phyloP scores from a whole-genome alignment of 2,888 invertebrate species.

The Pseudanteris insignis region DNA sequence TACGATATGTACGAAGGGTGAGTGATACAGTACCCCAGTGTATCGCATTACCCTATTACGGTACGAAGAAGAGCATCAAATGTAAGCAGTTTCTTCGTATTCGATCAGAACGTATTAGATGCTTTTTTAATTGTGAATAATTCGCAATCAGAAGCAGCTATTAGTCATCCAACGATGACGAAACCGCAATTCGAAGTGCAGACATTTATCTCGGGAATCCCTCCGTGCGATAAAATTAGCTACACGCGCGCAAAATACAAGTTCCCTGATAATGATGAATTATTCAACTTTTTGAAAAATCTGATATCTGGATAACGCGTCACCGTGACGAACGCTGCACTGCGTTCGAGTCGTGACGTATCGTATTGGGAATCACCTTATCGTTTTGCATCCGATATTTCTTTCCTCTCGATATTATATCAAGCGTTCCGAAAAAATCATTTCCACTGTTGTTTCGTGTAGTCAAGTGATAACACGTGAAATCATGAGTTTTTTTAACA shows the following conservation, averaged over 20 bases:
- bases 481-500: too few species aligned
- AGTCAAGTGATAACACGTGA: too few species aligned
- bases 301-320: too few species aligned
- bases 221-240: slow-evolving; percentile 1
- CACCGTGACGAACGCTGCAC: too few species aligned
- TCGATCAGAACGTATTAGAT: neutral
- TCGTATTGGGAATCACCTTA: too few species aligned
- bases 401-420: too few species aligned
- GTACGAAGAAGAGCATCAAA: slow-evolving; percentile 19
- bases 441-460: too few species aligned
- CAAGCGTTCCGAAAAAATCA: too few species aligned
- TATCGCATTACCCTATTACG: slow-evolving; percentile 21
- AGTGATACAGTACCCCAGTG: slow-evolving; percentile 30
- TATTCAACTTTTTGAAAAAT: neutral
- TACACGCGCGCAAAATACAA: neutral
- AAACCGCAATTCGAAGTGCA: neutral
- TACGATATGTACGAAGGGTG: slow-evolving; percentile 20
- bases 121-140: slow-evolving; percentile 4
- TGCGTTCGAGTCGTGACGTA: too few species aligned
- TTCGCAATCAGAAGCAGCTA: slow-evolving; percentile 9
- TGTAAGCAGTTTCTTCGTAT: slow-evolving; percentile 5
- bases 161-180: slow-evolving; percentile 12
- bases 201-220: slow-evolving; percentile 11
- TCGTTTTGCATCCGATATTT: too few species aligned
- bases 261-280: neutral